Percentiles rank a stretch among this genome's conserved stretches.
phyloP scores from a whole-genome alignment of 1,140 invertebrate genomes.

The Plodia interpunctella region DNA sequence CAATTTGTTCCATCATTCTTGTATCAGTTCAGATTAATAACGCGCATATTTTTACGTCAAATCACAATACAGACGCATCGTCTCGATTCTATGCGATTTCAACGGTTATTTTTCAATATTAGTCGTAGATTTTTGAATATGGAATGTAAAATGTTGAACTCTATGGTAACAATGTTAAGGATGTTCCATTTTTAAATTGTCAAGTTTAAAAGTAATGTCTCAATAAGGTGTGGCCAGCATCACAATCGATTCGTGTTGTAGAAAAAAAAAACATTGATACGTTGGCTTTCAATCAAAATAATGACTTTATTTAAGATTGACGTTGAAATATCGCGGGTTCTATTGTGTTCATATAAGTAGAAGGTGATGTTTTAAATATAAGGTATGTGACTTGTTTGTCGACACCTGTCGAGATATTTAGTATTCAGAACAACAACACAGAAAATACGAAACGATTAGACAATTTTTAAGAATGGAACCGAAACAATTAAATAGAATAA shows the following conservation, averaged over 20 bases:
- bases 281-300: slow-evolving; percentile 68
- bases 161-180: not conserved
- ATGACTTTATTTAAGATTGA: slow-evolving; percentile 75
- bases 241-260: slow-evolving; percentile 60
- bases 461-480: too few relatives aligned
- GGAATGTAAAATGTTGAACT: not conserved
- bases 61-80: not conserved
- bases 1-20: slow-evolving; percentile 1
- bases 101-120: slow-evolving; percentile 23
- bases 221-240: slow-evolving; percentile 45
- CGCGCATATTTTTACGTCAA: not conserved
- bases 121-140: slow-evolving; percentile 6
- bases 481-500: too few relatives aligned
- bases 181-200: slow-evolving; percentile 1
- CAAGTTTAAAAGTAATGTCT: slow-evolving; percentile 18
- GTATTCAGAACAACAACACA: not conserved
- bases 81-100: slow-evolving; percentile 16
- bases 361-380: slow-evolving; percentile 24
- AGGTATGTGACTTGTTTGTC: not conserved
- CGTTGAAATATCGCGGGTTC: slow-evolving; percentile 64
- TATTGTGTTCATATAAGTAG: slow-evolving; percentile 57
- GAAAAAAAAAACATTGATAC: slow-evolving; percentile 56
- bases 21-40: not conserved
- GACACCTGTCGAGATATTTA: not conserved
- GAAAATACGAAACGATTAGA: too few relatives aligned